These are phyloP conservation scores for Leiothrix lutea DNA, from an alignment of 2,113 vertebrate species.

Conservation along the genomic window DNA sequence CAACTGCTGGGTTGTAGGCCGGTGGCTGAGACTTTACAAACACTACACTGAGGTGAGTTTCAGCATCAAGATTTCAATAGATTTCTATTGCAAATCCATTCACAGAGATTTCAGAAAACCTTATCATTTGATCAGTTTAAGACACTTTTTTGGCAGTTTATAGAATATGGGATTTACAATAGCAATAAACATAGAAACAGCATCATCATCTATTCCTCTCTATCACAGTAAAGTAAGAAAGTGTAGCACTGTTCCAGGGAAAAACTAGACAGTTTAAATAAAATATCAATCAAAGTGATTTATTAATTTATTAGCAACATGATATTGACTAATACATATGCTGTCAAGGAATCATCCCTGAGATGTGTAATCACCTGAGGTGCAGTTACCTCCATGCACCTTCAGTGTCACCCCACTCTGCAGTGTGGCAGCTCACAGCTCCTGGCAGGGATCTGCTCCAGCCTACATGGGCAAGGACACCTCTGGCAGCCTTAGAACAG, in stretches of 20 bases:
- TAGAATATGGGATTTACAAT: neutral
- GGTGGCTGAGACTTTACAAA: neutral
- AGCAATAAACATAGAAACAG: neutral
- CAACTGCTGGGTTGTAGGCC: neutral
- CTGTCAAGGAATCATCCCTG: neutral
- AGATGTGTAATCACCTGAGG: accelerated
- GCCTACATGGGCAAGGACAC: neutral
- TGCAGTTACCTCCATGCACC: neutral
- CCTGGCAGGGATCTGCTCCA: neutral
- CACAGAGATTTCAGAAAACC: neutral
- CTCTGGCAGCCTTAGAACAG: neutral
- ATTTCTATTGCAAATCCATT: neutral
- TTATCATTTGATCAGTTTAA: neutral
- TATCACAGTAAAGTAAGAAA: neutral
- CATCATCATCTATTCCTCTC: neutral
- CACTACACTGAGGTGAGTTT: neutral
- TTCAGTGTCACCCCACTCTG: neutral
- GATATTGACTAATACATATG: neutral
- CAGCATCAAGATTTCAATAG: neutral
- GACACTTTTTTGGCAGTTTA: neutral
- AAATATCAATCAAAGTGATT: neutral
- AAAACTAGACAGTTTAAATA: neutral
- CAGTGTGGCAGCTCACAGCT: accelerated
- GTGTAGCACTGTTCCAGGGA: neutral
- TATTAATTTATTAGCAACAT: neutral